A percentile compares a stretch with the other conserved stretches of the same genome.
These are phyloP conservation scores for Zalophus californianus DNA, from an alignment of 2,797 vertebrate species.

Conservation along the genomic window DNA sequence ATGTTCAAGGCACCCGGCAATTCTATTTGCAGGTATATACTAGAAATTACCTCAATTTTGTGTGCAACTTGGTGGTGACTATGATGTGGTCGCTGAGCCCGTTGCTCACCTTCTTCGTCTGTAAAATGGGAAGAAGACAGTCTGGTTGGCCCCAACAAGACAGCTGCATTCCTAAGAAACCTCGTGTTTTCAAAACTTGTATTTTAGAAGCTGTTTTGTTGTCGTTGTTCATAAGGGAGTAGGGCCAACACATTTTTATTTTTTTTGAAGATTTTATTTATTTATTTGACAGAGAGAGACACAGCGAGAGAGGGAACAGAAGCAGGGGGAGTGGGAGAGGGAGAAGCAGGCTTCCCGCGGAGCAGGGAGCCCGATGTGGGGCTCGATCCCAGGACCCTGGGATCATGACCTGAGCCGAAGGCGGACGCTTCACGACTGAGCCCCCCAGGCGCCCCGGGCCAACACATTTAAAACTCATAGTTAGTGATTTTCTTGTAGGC, in stretches of 20 bases:
- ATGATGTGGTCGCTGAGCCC: not conserved
- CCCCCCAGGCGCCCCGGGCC: not conserved
- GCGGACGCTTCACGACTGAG: too few species aligned
- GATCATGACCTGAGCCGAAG: too few species aligned
- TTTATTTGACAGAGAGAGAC: too few species aligned
- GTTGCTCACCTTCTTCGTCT: not conserved
- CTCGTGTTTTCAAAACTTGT: not conserved
- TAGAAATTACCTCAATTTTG: not conserved
- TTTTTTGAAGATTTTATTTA: too few species aligned
- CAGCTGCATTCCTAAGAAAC: not conserved
- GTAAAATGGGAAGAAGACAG: not conserved
- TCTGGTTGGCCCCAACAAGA: not conserved
- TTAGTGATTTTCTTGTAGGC: slow-evolving; percentile 16
- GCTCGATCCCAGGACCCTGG: too few species aligned
- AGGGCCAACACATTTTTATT: not conserved
- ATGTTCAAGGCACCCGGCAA: not conserved
- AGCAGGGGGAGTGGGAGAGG: too few species aligned
- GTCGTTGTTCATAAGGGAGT: not conserved
- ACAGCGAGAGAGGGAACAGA: too few species aligned
- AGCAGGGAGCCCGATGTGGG: too few species aligned
- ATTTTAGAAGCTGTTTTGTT: not conserved
- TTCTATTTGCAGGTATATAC: not conserved
- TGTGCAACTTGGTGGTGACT: not conserved
- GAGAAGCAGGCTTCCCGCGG: too few species aligned
- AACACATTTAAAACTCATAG: not conserved